Evolutionary conservation across 2,113 vertebrate species (phyloP).

Genomic region (Loxodonta africana): DNA sequence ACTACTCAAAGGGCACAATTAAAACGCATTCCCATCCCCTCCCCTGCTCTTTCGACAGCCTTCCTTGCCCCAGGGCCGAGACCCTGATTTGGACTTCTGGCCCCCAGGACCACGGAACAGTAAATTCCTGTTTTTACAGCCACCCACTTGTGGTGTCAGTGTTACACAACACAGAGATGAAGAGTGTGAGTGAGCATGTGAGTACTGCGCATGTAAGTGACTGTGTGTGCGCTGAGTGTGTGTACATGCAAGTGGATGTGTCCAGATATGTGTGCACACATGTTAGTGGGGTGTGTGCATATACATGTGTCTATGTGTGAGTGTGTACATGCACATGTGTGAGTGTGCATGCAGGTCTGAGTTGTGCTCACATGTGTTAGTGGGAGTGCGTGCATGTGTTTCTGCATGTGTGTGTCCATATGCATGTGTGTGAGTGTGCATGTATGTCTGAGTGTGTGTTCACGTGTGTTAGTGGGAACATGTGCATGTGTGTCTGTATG

Average conservation of each 20-base stretch:
- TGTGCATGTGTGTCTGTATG: neutral
- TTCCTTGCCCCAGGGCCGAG: neutral
- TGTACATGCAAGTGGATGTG: too few species aligned
- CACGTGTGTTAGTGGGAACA: neutral
- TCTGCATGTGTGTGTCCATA: neutral
- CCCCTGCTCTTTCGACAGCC: neutral
- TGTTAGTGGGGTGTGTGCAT: too few species aligned
- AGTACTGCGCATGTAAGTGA: too few species aligned
- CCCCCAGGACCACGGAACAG: neutral
- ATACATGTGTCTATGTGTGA: too few species aligned
- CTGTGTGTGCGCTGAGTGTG: too few species aligned
- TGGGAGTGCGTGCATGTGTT: neutral
- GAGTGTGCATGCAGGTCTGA: neutral
- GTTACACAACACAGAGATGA: neutral
- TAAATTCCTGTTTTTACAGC: neutral
- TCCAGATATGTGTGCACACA: too few species aligned
- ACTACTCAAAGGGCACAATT: neutral
- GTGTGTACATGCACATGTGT: neutral
- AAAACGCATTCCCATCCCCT: neutral
- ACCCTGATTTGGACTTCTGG: neutral
- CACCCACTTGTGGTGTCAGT: neutral
- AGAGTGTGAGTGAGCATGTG: neutral
- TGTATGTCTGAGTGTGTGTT: fast-evolving
- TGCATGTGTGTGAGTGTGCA: neutral
- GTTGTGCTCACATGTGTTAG: neutral